Evolutionary conservation across 2,113 vertebrate species (phyloP), one percentile per base, ranked within the genome.

Genomic region (Platysternon megacephalum): DNA sequence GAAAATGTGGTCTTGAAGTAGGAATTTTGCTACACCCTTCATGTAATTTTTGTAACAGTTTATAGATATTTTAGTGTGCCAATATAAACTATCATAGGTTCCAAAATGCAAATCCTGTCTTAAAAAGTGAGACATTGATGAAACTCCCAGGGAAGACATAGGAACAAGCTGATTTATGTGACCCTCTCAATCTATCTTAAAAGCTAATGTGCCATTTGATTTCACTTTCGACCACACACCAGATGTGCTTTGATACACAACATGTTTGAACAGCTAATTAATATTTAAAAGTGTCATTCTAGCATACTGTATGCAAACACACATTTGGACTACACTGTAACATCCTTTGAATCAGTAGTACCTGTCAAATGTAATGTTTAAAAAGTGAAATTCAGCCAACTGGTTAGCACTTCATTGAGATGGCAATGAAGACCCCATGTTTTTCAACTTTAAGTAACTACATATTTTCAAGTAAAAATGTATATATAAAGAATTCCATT

Each of bases 191-290:
- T 88, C 83, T 86, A 55, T 85, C 84, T 92, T 92, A 97, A 95
- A 96, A 93, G 81, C 44, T 89, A 74, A 85, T 89, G 85, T 55
- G 84, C 95, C 85, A 94, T 94, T 97, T 93, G 86, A 79, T 93
- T 95, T 94, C 65, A 88, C 81, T 88, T 93, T 95, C 91, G 95
- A 89, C 91, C 85, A 93, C n/a, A 93, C 79, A 97, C 90, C 96
- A 97, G 96, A 92, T 95, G 95, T 97, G 88, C 83, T 95, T 94
- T 96, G 94, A 96, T 93, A 92, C 79, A 88, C 22, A 94, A 93
- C 55, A 90, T 79, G 56, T 88, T 96, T 90, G 53, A 94, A 88
- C 49, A 92, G 35, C 79, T 95, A 96, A 96, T 97, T 96, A 96
- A 95, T 97, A 97, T 97, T 97, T 97, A 46, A 93, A 95, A 88